Evolutionary conservation across 2,797 vertebrate genomes (phyloP), one percentile per base, ranked within the genome.

Genomic region (Hapalemur alaotrensis): DNA sequence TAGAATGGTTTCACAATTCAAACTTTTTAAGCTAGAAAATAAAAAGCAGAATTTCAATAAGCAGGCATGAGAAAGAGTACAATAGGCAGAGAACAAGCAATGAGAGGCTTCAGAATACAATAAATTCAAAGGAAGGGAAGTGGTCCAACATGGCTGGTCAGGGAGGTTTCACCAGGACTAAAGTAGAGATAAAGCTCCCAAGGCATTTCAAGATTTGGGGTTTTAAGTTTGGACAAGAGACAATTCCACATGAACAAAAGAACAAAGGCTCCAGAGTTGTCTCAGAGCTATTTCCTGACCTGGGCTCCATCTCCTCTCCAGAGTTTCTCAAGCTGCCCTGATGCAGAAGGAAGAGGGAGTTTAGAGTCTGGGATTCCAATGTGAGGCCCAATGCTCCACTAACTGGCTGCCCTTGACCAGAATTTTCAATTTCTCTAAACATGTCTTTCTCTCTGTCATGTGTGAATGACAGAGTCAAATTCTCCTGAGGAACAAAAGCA

Each of bases 181-280:
- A 61, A 91, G 20, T 35, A 67, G 50, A 48, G 50, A 48, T 11
- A 48, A 7, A 48, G 69, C 23, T 61, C 5, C 41, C 83, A 89
- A 92, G 35, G 72, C 54, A 95, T 50, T 93, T 91, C 18, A 67
- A 35, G 48, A 92, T 57, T 48, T 92, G 61, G 30, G 5, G 43
- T 86, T 85, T 78, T 93, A 91, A 95, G 28, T 82, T 43, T 87
- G 67, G 48, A 85, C 38, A 43, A 84, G 20, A 91, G 57, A 80
- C 28, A 76, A 92, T 20, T 69, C 15, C 30, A 63, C 15, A 52
- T 5, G 32, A 82, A 79, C 0, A 32, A 75, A 84, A 80, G 69
- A 32, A 32, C 20, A 61, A 69, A 76, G 50, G n/a, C 22, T 78
- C 50, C n/a, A 52, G 25, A 38, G 38, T 76, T 80, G 72, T 43